Evolutionary conservation across 1,140 invertebrate species (phyloP), one percentile per base, ranked within the genome.

Genomic region (Anastrepha obliqua): DNA sequence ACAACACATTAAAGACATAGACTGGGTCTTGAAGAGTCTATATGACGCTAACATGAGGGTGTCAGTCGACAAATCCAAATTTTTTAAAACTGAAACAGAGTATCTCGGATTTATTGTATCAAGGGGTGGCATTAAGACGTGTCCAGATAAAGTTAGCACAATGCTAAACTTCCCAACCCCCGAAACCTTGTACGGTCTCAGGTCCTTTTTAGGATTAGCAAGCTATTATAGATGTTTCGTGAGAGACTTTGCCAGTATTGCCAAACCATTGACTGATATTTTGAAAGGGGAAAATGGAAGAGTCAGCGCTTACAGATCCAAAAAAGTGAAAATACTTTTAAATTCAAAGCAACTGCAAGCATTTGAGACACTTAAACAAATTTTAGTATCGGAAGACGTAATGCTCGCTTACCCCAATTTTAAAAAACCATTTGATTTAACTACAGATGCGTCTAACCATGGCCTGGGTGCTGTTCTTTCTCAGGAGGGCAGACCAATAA

Each of bases 101-200:
- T 94, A 94, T 89, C 89, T 95, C 65, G 94, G 94, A 6, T 93
- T 94, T 89, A 88, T 93, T 3, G 91, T 94, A 39, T 90, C 90
- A n/a, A 89, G 89, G 17, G 78, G 93, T 67, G 94, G 94, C 51
- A 91, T 94, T 15, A 89, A 89, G 67, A 92, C 93, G 8, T 91
- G 94, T 89, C 91, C 91, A 17, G 86, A 89, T 0, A 94, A 94
- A 90, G 89, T 94, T 6, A 60, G 91, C 85, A 90, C 89, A 0
- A 89, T 95, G 5, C 88, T 89, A 86, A 89, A 93, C 9, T 94
- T 91, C 87, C 91, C 92, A 15, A 47, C 87, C 13, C 93, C 94
- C 6, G 93, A 89, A 87, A 92, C 88, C 58, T 13, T 86, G 15
- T 93, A 93, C 88, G 89, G 93, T 6, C 89, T 94, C 8, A 93